Evolutionary conservation across 2,888 invertebrate genomes (phyloP).

Genomic region (Theretra japonica): DNA sequence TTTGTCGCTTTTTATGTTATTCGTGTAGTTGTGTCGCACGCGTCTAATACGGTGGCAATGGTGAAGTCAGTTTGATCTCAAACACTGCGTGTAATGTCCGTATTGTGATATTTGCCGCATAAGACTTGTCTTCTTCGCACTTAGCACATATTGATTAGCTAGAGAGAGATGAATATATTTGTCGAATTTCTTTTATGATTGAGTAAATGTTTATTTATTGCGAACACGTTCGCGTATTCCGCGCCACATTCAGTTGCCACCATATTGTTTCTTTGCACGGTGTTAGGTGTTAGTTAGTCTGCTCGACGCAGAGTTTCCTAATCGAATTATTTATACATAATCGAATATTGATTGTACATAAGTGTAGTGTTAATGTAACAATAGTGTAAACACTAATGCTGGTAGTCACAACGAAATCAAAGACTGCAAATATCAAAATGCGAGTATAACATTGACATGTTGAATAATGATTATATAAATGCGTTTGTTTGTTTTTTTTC

Average conservation of each 20-base stretch:
- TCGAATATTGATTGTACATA: slow-evolving; percentile 80
- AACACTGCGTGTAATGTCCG: slow-evolving; percentile 31
- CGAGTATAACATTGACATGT: slow-evolving; percentile 65
- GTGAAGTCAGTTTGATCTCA: slow-evolving; percentile 67
- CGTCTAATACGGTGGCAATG: slow-evolving; percentile 67
- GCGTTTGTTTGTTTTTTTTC: slow-evolving; percentile 55
- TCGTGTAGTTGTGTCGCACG: slow-evolving; percentile 41
- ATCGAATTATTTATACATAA: slow-evolving; percentile 62
- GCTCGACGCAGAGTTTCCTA: slow-evolving; percentile 76
- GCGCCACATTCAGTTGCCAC: slow-evolving; percentile 62
- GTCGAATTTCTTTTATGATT: slow-evolving; percentile 18
- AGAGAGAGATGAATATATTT: slow-evolving; percentile 26
- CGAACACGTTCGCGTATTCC: background rate
- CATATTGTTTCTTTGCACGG: slow-evolving; percentile 63
- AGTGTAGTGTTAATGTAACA: slow-evolving; percentile 41
- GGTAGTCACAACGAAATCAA: slow-evolving; percentile 84
- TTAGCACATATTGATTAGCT: slow-evolving; percentile 12
- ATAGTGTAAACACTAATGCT: slow-evolving; percentile 64
- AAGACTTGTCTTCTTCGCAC: slow-evolving; percentile 24
- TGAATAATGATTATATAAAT: slow-evolving; percentile 42
- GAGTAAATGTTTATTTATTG: slow-evolving; percentile 22
- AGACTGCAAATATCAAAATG: slow-evolving; percentile 78
- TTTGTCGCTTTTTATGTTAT: slow-evolving; percentile 28
- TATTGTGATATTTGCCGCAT: slow-evolving; percentile 35
- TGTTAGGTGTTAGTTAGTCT: slow-evolving; percentile 60